Evolutionary conservation across 1,140 invertebrate species (phyloP).

Genomic region (Zaprionus africanus): DNA sequence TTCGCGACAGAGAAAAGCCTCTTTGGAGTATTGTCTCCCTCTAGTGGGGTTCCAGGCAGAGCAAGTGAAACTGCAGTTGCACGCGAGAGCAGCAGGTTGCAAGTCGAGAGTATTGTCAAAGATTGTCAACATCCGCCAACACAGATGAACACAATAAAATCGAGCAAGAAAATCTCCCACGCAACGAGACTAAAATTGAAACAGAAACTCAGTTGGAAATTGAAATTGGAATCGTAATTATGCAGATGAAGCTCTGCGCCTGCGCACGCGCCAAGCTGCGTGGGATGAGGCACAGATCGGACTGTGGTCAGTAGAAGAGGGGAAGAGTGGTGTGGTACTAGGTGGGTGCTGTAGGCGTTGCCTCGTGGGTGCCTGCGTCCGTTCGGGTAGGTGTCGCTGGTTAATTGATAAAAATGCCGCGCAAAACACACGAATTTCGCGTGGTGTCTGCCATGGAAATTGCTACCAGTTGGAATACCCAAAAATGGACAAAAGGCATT

Average conservation of each 20-base stretch:
- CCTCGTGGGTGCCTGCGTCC: conserved; percentile 4
- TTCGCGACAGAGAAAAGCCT: not conserved
- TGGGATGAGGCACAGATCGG: conserved; percentile 10
- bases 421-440: conserved; percentile 42
- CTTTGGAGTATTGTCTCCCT: not conserved
- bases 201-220: conserved; percentile 4
- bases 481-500: conserved; percentile 35
- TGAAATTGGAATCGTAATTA: conserved; percentile 37
- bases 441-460: conserved; percentile 40
- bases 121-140: conserved; percentile 40
- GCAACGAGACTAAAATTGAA: conserved; percentile 18
- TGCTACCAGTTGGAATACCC: conserved; percentile 27
- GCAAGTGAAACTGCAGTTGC: conserved; percentile 44
- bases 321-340: accelerated
- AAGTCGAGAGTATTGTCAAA: conserved; percentile 1
- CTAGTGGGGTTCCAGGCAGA: not conserved
- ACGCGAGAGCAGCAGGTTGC: conserved; percentile 5
- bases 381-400: conserved; percentile 15
- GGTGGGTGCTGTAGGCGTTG: conserved; percentile 2
- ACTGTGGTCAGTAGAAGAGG: not conserved
- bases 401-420: conserved; percentile 27
- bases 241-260: conserved; percentile 53
- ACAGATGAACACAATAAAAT: conserved; percentile 32
- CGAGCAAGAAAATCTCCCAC: conserved; percentile 37
- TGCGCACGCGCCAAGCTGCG: conserved; percentile 51